Conservation (phyloP, 2,797 vertebrate species). For the Rhinella marina region DNA sequence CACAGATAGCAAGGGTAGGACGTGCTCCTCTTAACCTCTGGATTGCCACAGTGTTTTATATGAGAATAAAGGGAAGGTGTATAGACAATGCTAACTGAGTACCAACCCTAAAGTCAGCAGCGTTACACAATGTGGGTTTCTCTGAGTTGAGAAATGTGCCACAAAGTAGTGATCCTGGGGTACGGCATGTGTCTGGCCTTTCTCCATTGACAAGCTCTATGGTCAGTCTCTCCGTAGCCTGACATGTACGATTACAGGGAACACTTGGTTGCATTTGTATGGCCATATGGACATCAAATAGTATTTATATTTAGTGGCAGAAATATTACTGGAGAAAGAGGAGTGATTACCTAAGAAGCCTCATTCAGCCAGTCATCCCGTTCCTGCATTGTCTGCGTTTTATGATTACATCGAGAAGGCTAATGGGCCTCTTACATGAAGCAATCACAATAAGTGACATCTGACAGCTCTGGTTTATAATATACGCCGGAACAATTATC, state of each 20-base stretch:
- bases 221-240: background rate
- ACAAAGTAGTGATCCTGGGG: background rate
- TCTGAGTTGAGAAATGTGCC: background rate
- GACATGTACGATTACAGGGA: too few species aligned
- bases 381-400: background rate
- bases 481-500: background rate
- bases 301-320: background rate
- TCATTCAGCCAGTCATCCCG: background rate
- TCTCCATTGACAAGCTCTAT: background rate
- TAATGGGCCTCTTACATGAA: background rate
- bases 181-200: background rate
- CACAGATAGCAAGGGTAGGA: conserved; percentile 4
- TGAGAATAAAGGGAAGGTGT: background rate
- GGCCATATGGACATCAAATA: background rate
- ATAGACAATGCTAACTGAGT: background rate
- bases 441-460: background rate
- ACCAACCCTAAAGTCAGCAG: background rate
- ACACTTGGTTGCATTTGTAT: background rate
- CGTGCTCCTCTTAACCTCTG: conserved; percentile 37
- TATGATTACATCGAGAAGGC: background rate
- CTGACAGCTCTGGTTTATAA: too few species aligned
- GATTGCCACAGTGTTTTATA: background rate
- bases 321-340: background rate
- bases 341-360: background rate
- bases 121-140: background rate